These are phyloP conservation scores for Sinocyclocheilus maitianheensis DNA, from an alignment of 2,113 vertebrate genomes.

Conservation along the genomic window DNA sequence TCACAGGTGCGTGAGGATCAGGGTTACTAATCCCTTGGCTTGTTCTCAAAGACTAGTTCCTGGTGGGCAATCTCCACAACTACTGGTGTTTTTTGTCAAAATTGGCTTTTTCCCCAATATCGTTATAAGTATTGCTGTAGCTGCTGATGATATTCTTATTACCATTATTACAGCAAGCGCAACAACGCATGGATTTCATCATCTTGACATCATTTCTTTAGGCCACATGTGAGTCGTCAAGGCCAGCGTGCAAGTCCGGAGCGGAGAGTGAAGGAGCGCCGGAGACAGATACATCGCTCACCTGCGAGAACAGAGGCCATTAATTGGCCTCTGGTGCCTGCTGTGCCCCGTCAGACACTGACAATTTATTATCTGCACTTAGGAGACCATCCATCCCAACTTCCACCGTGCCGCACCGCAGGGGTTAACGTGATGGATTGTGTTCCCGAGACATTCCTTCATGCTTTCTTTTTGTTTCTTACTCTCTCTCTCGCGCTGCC, in stretches of 20 bases:
- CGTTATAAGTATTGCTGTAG: neutral
- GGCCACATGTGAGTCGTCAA: no score
- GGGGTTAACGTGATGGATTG: slow-evolving; percentile 59
- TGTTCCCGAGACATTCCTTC: slow-evolving; percentile 52
- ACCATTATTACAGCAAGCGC: no score
- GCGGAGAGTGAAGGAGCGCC: no score
- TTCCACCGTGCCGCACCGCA: slow-evolving; percentile 54
- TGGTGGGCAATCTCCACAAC: neutral
- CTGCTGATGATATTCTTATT: no score
- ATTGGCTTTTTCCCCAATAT: neutral
- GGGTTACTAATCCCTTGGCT: slow-evolving; percentile 52
- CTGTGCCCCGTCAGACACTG: slow-evolving; percentile 66
- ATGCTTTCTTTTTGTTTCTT: slow-evolving; percentile 43
- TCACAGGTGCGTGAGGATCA: slow-evolving; percentile 58
- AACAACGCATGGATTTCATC: no score
- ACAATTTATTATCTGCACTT: slow-evolving; percentile 76
- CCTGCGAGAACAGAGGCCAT: no score
- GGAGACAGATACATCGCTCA: no score
- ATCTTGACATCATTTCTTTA: no score
- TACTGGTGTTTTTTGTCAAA: neutral
- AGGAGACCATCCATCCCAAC: slow-evolving; percentile 76
- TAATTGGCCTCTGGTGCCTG: no score
- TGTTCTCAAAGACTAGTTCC: slow-evolving; percentile 29
- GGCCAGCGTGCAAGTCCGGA: no score
- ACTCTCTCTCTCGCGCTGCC: neutral